phyloP scores from a whole-genome alignment of 2,888 invertebrate genomes.

The Malthinus seriepunctatus region DNA sequence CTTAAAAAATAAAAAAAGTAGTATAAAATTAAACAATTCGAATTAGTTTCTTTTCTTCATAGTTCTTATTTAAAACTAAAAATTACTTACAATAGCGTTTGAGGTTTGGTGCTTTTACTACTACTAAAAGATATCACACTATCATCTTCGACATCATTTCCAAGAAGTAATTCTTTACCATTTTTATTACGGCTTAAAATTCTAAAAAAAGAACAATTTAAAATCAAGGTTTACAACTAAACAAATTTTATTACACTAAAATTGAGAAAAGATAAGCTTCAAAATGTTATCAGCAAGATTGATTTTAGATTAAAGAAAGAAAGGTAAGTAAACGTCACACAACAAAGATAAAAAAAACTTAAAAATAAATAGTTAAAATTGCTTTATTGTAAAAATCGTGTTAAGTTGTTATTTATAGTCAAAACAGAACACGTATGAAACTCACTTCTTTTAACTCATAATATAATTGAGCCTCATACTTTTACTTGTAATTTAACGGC shows the following conservation, averaged over 20 bases:
- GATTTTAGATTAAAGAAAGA: slow-evolving; percentile 4
- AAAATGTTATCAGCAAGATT: slow-evolving; percentile 3
- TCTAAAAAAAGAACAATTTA: slow-evolving; percentile 41
- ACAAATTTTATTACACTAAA: slow-evolving; percentile 1
- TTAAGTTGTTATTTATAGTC: neutral
- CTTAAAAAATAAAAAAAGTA: too few species aligned
- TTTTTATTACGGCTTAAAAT: slow-evolving; percentile 53
- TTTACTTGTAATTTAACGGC: slow-evolving; percentile 27
- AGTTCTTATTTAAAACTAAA: neutral
- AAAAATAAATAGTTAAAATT: too few species aligned
- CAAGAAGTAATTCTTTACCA: slow-evolving; percentile 52
- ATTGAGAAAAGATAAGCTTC: neutral
- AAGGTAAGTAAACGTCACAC: neutral
- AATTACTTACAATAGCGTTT: slow-evolving; percentile 3
- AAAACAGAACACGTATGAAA: neutral
- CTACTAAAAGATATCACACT: slow-evolving; percentile 46
- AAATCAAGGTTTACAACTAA: slow-evolving; percentile 6
- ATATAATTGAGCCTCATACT: slow-evolving; percentile 31
- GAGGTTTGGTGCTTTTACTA: slow-evolving; percentile 5
- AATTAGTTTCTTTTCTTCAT: too few species aligned
- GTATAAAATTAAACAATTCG: too few species aligned
- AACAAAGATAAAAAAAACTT: neutral
- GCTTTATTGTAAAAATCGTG: too few species aligned
- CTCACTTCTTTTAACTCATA: slow-evolving; percentile 20
- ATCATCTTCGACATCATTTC: slow-evolving; percentile 51